Evolutionary conservation across 2,113 vertebrate species (phyloP).

Genomic region (Galeopterus variegatus): DNA sequence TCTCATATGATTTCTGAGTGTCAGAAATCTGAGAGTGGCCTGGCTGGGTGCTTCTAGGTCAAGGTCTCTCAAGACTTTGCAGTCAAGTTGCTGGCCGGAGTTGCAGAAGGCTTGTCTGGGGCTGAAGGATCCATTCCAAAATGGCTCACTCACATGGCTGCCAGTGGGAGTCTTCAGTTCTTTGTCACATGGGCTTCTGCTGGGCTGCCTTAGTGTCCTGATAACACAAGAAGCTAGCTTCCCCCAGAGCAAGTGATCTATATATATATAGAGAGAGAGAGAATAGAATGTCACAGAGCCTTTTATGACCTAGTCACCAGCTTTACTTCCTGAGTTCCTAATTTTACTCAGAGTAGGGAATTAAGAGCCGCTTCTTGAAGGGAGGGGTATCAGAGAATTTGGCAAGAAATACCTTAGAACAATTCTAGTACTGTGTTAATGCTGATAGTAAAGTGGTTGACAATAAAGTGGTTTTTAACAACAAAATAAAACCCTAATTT

Average conservation of each 20-base stretch:
- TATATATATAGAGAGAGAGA: not conserved
- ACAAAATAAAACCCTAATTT: not conserved
- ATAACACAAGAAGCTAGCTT: not conserved
- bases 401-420: not conserved
- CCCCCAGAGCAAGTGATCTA: not conserved
- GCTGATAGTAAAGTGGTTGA: not conserved
- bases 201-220: not conserved
- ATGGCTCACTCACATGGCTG: not conserved
- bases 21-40: not conserved
- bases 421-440: not conserved
- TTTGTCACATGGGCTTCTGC: not conserved
- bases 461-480: not conserved
- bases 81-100: not conserved
- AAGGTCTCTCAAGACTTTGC: not conserved
- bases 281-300: not conserved
- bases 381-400: not conserved
- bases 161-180: not conserved
- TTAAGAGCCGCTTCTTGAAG: not conserved
- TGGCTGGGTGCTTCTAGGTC: not conserved
- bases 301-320: not conserved
- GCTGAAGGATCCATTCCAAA: not conserved
- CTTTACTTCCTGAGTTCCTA: not conserved
- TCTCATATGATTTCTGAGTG: not conserved
- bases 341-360: not conserved
- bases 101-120: not conserved